Evolutionary conservation across 2,797 vertebrate species (phyloP), one percentile per base, ranked within the genome.

Genomic region (Varecia variegata): DNA sequence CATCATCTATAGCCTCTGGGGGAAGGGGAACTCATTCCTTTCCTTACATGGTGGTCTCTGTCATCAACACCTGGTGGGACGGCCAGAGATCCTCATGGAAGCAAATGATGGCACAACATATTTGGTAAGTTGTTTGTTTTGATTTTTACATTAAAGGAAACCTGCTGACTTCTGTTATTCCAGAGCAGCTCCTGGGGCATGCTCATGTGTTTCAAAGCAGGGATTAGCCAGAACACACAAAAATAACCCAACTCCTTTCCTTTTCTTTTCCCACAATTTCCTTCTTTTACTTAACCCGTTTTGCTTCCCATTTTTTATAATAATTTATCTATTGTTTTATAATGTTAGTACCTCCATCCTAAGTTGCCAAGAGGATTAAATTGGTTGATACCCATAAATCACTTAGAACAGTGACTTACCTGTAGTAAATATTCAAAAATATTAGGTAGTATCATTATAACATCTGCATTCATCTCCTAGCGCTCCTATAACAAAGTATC

Each of bases 81-180:
- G 97, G 87, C 20, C 80, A 43, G 4, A 67, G 32, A 85, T 23
- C 3, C 3, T 35, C 23, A 0, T 0, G 13, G 27, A 15, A n/a
- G 14, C 20, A 27, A 74, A 13, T 0, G 18, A 10, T 84, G 25
- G 73, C 12, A 0, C 0, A 15, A 70, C 7, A 52, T 0, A 4
- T 2, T 25, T 15, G 65, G 0, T 54, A 35, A 43, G 45, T 0
- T 87, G 23, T 81, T 95, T 68, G 27, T n/a, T 88, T 92, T 52
- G 3, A 87, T 84, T 76, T 85, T 79, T 77, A 67, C 30, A 5
- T 56, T 62, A 82, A 79, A 40, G 32, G 13, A 27, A 45, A 20
- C 58, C 60, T 85, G 27, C 35, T 32, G 20, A 94, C 15, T 17
- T 95, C n/a, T n/a, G 58, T 1, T 1, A 13, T 35, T 25, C 0